A percentile compares a stretch with the other conserved stretches of the same genome.
Evolutionary conservation across 2,797 vertebrate species (phyloP).

Genomic region (Falco berigora): DNA sequence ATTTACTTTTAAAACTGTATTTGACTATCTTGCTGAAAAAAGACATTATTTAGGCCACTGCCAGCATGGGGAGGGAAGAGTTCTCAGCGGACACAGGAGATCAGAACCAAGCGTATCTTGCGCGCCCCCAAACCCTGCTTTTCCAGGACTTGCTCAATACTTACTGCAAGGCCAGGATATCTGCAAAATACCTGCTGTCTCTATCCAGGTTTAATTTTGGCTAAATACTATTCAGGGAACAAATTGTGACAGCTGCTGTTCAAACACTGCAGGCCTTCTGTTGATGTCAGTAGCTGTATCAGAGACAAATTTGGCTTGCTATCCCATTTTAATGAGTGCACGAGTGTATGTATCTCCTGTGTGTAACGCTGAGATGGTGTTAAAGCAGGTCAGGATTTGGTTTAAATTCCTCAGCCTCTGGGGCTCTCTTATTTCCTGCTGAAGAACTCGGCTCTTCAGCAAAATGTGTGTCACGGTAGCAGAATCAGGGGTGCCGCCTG

Average conservation of each 20-base stretch:
- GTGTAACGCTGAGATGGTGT: background rate
- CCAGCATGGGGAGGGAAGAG: background rate
- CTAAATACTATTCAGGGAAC: slow-evolving; percentile 26
- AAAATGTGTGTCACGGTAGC: background rate
- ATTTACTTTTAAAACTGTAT: background rate
- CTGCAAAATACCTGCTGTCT: background rate
- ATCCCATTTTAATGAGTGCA: slow-evolving; percentile 11
- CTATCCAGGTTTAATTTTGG: background rate
- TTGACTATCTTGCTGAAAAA: slow-evolving; percentile 6
- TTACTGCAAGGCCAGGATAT: background rate
- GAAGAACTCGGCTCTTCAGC: background rate
- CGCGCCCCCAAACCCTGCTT: background rate
- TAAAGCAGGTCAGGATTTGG: slow-evolving; percentile 41
- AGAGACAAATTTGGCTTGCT: background rate
- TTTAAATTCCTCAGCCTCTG: slow-evolving; percentile 12
- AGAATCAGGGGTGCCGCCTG: background rate
- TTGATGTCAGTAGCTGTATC: background rate
- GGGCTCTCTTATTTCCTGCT: background rate
- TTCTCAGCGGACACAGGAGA: background rate
- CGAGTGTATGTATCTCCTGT: background rate
- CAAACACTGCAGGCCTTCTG: slow-evolving; percentile 13
- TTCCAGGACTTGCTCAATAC: background rate
- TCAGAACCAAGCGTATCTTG: background rate
- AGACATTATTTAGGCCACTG: background rate
- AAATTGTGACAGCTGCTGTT: slow-evolving; percentile 43